A percentile compares a stretch with the other conserved stretches of the same genome.
phyloP scores from a whole-genome alignment of 2,113 vertebrate species.

The Etheostoma cragini region DNA sequence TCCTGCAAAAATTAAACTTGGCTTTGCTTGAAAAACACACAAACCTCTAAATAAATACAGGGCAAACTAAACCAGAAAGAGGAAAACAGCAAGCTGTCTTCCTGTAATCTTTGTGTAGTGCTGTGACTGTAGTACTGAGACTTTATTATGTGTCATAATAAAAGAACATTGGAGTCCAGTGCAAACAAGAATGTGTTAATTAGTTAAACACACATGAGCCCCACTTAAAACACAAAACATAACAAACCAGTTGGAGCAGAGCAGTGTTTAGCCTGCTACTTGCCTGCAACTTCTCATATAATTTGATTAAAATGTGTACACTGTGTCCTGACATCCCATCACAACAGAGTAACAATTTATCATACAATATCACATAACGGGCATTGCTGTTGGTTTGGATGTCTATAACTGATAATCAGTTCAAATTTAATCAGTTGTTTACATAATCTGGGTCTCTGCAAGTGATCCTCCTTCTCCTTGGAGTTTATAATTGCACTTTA shows the following conservation, averaged over 20 bases:
- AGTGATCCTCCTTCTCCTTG: neutral
- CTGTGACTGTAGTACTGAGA: too few relatives aligned
- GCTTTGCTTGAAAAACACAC: neutral
- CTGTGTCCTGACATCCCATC: slow-evolving; percentile 16
- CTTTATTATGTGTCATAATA: too few relatives aligned
- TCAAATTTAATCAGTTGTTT: slow-evolving; percentile 29
- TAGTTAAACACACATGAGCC: neutral
- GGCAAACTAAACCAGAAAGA: neutral
- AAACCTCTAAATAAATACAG: neutral
- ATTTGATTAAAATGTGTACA: slow-evolving; percentile 21
- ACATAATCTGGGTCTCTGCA: slow-evolving; percentile 17
- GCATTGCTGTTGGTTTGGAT: slow-evolving; percentile 17
- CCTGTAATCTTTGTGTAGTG: too few relatives aligned
- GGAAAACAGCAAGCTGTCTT: neutral
- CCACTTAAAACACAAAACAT: slow-evolving; percentile 4
- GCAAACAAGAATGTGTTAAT: neutral
- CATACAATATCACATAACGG: slow-evolving; percentile 7
- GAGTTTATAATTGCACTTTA: slow-evolving; percentile 11
- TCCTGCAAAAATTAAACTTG: neutral
- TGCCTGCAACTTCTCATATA: slow-evolving; percentile 8
- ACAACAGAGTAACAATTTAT: slow-evolving; percentile 1
- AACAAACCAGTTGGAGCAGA: neutral
- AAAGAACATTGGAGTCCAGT: too few relatives aligned
- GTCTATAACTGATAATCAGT: slow-evolving; percentile 30
- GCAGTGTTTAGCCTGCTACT: neutral